These are phyloP conservation scores for Tillus elongatus DNA, from an alignment of 2,888 invertebrate species.

Conservation along the genomic window DNA sequence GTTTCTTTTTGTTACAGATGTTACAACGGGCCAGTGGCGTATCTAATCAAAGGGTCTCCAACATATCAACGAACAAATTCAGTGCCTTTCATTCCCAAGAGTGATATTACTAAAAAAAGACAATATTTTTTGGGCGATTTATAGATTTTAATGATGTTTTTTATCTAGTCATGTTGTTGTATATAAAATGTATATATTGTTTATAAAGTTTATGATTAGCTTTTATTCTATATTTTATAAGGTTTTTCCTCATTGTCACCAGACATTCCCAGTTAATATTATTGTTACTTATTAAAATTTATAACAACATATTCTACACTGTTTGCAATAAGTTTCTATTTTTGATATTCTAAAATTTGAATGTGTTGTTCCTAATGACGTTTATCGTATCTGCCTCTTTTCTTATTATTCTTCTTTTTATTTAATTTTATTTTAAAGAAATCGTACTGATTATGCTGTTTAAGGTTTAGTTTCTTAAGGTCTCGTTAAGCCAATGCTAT, in stretches of 20 bases:
- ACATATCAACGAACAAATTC: too few relatives aligned
- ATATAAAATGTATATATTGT: conserved; percentile 22
- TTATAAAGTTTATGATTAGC: conserved; percentile 1
- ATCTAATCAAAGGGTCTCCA: too few relatives aligned
- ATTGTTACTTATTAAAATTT: neutral
- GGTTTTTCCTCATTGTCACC: neutral
- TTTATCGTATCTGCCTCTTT: too few relatives aligned
- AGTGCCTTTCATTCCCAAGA: neutral
- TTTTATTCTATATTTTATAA: neutral
- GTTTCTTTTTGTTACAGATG: too few relatives aligned
- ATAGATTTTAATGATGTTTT: conserved; percentile 34
- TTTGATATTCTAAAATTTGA: neutral
- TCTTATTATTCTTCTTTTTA: too few relatives aligned
- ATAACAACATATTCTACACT: neutral
- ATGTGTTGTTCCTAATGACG: neutral
- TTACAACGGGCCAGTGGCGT: too few relatives aligned
- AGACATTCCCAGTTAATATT: neutral
- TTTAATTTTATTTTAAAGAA: neutral
- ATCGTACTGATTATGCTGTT: conserved; percentile 2
- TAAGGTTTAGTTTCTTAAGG: neutral
- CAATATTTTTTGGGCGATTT: conserved; percentile 32
- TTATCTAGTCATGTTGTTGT: conserved; percentile 38
- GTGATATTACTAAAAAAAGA: conserved; percentile 8
- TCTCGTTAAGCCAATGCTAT: conserved; percentile 1
- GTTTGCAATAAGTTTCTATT: neutral